Evolutionary conservation across 1,140 invertebrate genomes (phyloP), one percentile per base, ranked within the genome.

Genomic region (Zaprionus kolodkinae): DNA sequence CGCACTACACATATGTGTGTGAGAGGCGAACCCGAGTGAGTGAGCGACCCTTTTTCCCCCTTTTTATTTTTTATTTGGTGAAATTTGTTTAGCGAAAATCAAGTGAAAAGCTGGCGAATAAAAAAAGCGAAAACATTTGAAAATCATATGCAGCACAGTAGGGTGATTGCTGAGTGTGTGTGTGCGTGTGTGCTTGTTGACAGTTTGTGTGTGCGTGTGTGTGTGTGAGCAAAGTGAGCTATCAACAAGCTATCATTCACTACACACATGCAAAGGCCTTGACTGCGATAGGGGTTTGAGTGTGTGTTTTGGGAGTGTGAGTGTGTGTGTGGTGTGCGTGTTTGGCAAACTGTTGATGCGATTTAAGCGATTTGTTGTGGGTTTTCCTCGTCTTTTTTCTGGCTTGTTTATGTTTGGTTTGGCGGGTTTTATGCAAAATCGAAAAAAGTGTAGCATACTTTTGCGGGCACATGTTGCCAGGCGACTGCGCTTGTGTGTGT

Each of bases 221-320:
- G 69, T 71, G 65, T 66, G 79, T 65, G 73, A 43, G 65, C 52
- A 87, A 87, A 87, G 84, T 87, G 80, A 87, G 84, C 84, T 87
- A 87, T 87, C 84, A 87, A 87, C 84, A 84, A 84, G 84, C 80
- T 87, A 87, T 87, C 84, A 87, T 88, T 87, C 84, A 87, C 85
- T 87, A 84, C 80, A 87, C 80, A 88, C 81, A 80, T 76, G 63
- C 69, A 66, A 66, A 60, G 10, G 25, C 36, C 54, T 21, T 50
- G 45, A 50, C 21, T 65, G 59, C 74, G 65, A 40, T 65, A 43
- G 54, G 62, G 48, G 56, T 60, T 13, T 59, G 45, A 36, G 21
- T 48, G 38, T 56, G 48, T 55, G 56, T 55, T 33, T 33, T 35
- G 61, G 70, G 50, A 68, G 61, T 55, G 62, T 72, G 65, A 59